Base-by-base conservation (phyloP, 2,113 vertebrate species). In the Colinus virginianus region DNA sequence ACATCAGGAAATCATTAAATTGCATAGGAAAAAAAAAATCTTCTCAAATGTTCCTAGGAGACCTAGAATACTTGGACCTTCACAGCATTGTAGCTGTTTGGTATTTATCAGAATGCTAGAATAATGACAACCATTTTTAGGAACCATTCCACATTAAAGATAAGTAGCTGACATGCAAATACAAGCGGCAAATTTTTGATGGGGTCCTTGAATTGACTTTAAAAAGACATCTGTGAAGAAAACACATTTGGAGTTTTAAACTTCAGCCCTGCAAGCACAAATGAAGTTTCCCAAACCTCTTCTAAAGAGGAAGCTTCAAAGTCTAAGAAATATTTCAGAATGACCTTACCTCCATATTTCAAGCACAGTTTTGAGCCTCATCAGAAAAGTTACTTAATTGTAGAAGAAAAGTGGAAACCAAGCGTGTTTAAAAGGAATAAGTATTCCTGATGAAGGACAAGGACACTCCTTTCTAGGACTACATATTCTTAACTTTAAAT, bases 71-170 rank as follows among this genome's bases (percentile, higher is more conserved):
- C 4, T n/a, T 58, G 20, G 34, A 56, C 18, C n/a, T 81, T 17
- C 67, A 42, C 21, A 46, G 20, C 38, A 40, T 22, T 14, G 0
- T 0, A 67, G 7, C 16, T 7, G 8, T n/a, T 21, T 63, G 36
- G 6, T 53, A 32, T 17, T 32, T 15, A 8, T 11, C 21, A 6
- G 22, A 81, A 30, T 38, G 14, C 17, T 14, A 40, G 45, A 78
- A 28, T 53, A 74, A 32, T 40, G 26, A 42, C 0, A 2, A 51
- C 20, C n/a, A 55, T 80, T 12, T 49, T 64, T 64, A 3, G 11
- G 12, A 85, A 26, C 12, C 49, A 58, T 15, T 21, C 22, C 32
- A 30, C 11, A 22, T 1, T 14, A 6, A 78, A 78, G 14, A 28
- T 59, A 43, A 7, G 19, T 3, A 84, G 26, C 4, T 32, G 48